A percentile compares a stretch with the other conserved stretches of the same genome.
Conservation (phyloP, 2,797 vertebrate species). For the Phyllotis vaccarum region DNA sequence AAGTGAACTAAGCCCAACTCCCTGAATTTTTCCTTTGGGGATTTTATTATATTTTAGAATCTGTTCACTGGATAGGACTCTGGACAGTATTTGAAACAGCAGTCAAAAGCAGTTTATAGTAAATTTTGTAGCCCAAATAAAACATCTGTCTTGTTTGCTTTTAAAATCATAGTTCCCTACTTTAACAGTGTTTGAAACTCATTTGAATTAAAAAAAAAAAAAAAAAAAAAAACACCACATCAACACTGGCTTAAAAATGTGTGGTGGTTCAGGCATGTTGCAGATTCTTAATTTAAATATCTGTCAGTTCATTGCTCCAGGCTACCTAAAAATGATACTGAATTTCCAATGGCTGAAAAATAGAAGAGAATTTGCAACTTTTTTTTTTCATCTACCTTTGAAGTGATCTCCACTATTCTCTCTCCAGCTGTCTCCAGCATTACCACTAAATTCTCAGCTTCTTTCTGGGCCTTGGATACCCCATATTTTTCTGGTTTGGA, state of each 20-base stretch:
- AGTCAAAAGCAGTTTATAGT: neutral
- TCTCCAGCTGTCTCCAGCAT: neutral
- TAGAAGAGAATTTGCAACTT: neutral
- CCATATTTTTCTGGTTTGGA: neutral
- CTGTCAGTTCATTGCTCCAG: neutral
- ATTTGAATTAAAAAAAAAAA: neutral
- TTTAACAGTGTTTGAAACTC: slow-evolving; percentile 13
- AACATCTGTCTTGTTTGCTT: slow-evolving; percentile 57
- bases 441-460: neutral
- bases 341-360: neutral
- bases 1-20: slow-evolving; percentile 24
- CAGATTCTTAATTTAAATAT: slow-evolving; percentile 54
- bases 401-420: neutral
- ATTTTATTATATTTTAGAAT: slow-evolving; percentile 23
- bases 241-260: neutral
- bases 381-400: neutral
- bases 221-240: neutral
- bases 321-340: neutral
- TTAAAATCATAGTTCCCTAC: slow-evolving; percentile 10
- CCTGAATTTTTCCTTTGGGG: neutral
- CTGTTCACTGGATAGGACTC: neutral
- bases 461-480: neutral
- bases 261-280: neutral
- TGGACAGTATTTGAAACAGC: neutral
- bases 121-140: slow-evolving; percentile 51